Evolutionary conservation across 2,113 vertebrate genomes (phyloP), one percentile per base, ranked within the genome.

Genomic region (Sphyrna mokarran): DNA sequence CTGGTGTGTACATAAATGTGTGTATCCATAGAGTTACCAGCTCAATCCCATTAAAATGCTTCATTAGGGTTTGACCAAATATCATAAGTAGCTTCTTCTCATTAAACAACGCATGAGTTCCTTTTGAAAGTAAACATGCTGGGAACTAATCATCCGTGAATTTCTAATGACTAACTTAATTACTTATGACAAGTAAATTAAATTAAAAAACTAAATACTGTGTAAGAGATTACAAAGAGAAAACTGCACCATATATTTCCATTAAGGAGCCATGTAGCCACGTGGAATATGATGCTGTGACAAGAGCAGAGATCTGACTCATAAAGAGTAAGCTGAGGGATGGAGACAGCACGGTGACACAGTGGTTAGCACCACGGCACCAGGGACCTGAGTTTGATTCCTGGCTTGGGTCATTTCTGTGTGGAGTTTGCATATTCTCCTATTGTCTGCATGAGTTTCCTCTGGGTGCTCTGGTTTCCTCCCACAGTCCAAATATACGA

Each of bases 11-110:
- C 20, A 37, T 61, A 61, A 90, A 33, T 70, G 40, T 70, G 37
- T 94, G 5, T 37, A 68, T 14, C 66, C 90, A 70, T 70, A 43
- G 37, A 69, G 22, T 69, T 63, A 63, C 66, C 66, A 94, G 68
- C 66, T 94, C 93, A 94, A 69, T 94, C 93, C 93, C 66, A 94
- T 70, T 11, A 94, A 94, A 43, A 70, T 94, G 66, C 93, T 94
- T 43, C 61, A 94, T 70, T 68, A 48, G 22, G 40, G 7, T 90
- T 94, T 94, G 37, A 94, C 33, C 93, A 94, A 94, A 70, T 94
- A 70, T 69, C 37, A 70, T 43, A 94, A 69, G 93, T 43, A 43
- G 66, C 90, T 37, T 37, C 90, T 63, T 68, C 33, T 40, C 48
- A 66, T 94, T 94, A 93, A 40, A 66, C 90, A 93, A 29, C 66